A percentile compares a stretch with the other conserved stretches of the same genome.
Evolutionary conservation across 2,797 vertebrate genomes (phyloP).

Genomic region (Anguilla megastoma): DNA sequence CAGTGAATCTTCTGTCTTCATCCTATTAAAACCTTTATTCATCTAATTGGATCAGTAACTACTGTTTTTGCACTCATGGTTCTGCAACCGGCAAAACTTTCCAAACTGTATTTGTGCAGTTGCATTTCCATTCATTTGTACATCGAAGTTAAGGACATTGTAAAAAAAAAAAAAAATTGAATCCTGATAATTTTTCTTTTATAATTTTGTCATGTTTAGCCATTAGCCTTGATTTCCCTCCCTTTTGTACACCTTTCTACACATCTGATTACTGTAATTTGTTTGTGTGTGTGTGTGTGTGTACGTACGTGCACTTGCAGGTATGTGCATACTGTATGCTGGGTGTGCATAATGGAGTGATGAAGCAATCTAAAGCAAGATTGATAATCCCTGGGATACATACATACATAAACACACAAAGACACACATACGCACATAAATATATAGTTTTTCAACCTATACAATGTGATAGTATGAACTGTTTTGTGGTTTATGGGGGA

Average conservation of each 20-base stretch:
- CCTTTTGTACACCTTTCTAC: background rate
- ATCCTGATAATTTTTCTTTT: background rate
- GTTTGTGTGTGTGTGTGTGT: too few relatives aligned
- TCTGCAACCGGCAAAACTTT: too few relatives aligned
- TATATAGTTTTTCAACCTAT: background rate
- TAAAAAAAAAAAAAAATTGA: background rate
- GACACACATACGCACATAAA: background rate
- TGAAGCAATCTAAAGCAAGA: too few relatives aligned
- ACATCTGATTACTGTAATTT: background rate
- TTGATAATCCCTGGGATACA: too few relatives aligned
- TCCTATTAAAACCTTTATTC: background rate
- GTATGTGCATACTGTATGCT: too few relatives aligned
- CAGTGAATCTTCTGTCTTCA: background rate
- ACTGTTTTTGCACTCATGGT: background rate
- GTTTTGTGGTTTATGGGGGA: background rate
- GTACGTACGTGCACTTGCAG: background rate
- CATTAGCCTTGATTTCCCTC: background rate
- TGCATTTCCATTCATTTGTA: background rate
- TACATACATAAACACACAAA: background rate
- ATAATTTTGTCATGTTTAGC: background rate
- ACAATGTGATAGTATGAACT: background rate
- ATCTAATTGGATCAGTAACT: background rate
- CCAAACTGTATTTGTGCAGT: too few relatives aligned
- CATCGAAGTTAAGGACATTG: background rate
- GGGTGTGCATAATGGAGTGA: too few relatives aligned